Percentiles rank a stretch among this genome's conserved stretches.
Evolutionary conservation across 2,113 vertebrate genomes (phyloP).

Genomic region (Varanus salvator): DNA sequence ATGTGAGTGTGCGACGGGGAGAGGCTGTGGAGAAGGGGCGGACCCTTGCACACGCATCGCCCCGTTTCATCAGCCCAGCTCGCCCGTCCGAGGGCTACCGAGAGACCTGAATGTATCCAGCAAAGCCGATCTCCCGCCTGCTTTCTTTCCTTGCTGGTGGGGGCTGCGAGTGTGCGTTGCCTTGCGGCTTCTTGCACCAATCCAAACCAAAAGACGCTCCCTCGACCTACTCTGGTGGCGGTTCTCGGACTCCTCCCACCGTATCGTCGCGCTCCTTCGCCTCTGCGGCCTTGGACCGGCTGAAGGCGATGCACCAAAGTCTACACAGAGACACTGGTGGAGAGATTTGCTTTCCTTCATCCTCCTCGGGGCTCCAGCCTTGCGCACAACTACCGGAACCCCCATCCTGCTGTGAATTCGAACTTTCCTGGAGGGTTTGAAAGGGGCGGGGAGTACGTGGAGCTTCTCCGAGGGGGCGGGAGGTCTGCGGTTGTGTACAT

Average conservation of each 20-base stretch:
- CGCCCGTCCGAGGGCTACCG: conserved; percentile 18
- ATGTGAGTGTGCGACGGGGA: conserved; percentile 27
- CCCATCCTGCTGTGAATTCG: conserved; percentile 13
- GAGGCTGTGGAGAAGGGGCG: not conserved
- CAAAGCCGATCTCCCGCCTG: conserved; percentile 38
- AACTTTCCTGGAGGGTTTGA: conserved; percentile 36
- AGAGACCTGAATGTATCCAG: conserved; percentile 56
- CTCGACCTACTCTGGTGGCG: not conserved
- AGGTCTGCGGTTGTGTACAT: conserved; percentile 57
- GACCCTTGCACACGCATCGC: conserved; percentile 9
- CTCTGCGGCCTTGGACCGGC: conserved; percentile 47
- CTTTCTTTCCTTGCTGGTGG: not conserved
- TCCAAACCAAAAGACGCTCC: conserved; percentile 53
- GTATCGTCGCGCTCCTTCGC: no score
- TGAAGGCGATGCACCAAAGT: not conserved
- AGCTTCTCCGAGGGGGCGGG: conserved; percentile 4
- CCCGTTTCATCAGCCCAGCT: not conserved
- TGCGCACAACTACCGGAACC: not conserved
- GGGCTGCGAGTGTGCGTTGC: not conserved
- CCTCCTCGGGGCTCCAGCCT: not conserved
- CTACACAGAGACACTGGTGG: not conserved
- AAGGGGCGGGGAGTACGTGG: conserved; percentile 18
- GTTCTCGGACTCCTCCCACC: not conserved
- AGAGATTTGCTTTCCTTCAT: not conserved
- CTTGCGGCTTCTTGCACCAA: conserved; percentile 30